Evolutionary conservation across 1,140 invertebrate species (phyloP), one percentile per base, ranked within the genome.

Genomic region (Mylabris phalerata): DNA sequence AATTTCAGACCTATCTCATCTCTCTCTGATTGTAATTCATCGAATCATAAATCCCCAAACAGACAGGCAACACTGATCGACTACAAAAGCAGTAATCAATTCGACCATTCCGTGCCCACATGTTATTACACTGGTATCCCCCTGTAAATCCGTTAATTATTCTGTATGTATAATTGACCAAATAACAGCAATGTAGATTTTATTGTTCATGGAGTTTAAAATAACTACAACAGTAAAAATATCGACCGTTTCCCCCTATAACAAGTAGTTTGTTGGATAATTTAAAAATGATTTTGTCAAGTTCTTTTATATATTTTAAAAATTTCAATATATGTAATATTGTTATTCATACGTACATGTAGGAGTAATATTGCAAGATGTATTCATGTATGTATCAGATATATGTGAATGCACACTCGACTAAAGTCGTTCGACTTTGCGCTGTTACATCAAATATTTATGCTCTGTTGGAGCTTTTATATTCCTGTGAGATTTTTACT

Each of bases 1-100:
- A 49, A 50, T 48, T 61, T 50, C 46, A 55, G 59, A 50, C 55
- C 59, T 2, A 32, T 5, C 32, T 32, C 19, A 32, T 32, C 32
- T 3, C 32, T 32, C 4, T 32, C 32, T 1, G 7, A 32, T 32
- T 32, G 7, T 64, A 64, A 64, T 64, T 64, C 61, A 61, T 48
- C 45, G 55, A 47, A 50, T 44, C 55, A 64, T 64, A 64, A 64
- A 64, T 64, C 61, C 49, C 49, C 48, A 32, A 42, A 19, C 59
- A 44, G 58, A 62, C 63, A 65, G 63, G 63, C 57, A 58, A 63
- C 61, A 60, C 57, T 52, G 60, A 65, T 65, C 61, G 61, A 60
- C 60, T 65, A 62, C 63, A 65, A 65, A 63, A 62, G 63, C 57
- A 50, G 61, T 62, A 65, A 65, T 65, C 63, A 65, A 65, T 65